Percentiles rank a stretch among this genome's conserved stretches.
Evolutionary conservation across 2,888 invertebrate genomes (phyloP).

Genomic region (Dryobota labecula): DNA sequence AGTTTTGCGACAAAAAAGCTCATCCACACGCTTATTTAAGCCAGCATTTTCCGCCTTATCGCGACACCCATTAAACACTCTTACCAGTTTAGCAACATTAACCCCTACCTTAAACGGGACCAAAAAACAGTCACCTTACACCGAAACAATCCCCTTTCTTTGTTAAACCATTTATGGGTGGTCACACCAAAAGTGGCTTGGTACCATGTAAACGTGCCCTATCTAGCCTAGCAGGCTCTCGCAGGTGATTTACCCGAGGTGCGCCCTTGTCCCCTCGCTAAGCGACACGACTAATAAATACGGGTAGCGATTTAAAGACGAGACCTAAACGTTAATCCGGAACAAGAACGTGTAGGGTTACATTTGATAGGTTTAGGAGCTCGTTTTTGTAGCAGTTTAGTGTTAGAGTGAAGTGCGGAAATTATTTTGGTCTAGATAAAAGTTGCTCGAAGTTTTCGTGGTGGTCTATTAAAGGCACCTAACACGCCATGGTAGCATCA

Average conservation of each 20-base stretch:
- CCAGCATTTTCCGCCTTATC: background rate
- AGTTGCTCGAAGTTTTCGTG: constrained; percentile 3
- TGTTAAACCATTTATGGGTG: constrained; percentile 61
- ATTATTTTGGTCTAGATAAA: constrained; percentile 44
- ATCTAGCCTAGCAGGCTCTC: constrained; percentile 37
- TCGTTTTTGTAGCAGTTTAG: constrained; percentile 43
- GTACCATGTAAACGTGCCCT: constrained; percentile 72
- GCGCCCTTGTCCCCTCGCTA: constrained; percentile 65
- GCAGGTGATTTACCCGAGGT: constrained; percentile 73
- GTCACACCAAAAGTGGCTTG: constrained; percentile 60
- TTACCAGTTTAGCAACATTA: constrained; percentile 35
- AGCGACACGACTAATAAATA: constrained; percentile 68
- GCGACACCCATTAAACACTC: constrained; percentile 29
- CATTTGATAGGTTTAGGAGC: constrained; percentile 65
- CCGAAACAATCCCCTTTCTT: constrained; percentile 57
- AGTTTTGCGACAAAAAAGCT: background rate
- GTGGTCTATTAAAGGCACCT: background rate
- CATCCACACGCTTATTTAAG: background rate
- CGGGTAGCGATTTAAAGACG: constrained; percentile 73
- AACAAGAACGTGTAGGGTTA: constrained; percentile 71
- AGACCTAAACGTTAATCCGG: constrained; percentile 68
- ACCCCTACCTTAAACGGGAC: constrained; percentile 35
- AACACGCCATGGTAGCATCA: background rate
- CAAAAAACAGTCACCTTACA: constrained; percentile 52
- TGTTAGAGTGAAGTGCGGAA: constrained; percentile 49